Conservation (phyloP, 2,888 invertebrate species). For the Heliconius ethilla region DNA sequence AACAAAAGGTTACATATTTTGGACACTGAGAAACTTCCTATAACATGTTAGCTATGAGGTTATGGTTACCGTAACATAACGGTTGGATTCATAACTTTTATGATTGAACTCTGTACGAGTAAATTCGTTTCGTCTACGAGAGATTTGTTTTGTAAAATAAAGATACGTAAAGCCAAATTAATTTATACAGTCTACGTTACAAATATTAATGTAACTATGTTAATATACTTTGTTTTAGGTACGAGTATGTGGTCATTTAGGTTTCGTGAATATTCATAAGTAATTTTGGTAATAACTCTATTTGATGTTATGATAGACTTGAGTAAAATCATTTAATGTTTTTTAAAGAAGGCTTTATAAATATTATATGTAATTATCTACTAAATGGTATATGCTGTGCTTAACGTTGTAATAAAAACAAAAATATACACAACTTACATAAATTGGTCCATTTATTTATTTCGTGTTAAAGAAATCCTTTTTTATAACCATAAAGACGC, state of each 20-base stretch:
- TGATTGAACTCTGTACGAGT: constrained; percentile 51
- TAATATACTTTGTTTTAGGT: constrained; percentile 6
- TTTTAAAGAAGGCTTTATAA: not conserved
- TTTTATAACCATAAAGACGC: too few relatives aligned
- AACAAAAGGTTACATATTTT: constrained; percentile 47
- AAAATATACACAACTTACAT: not conserved
- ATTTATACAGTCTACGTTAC: constrained; percentile 25
- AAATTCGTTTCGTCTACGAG: constrained; percentile 42
- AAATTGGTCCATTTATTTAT: not conserved
- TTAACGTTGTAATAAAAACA: not conserved
- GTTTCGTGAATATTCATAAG: constrained; percentile 16
- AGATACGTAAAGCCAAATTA: constrained; percentile 26
- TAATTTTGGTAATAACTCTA: not conserved
- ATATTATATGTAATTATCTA: too few relatives aligned
- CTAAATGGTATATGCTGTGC: too few relatives aligned
- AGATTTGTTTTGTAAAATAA: constrained; percentile 38
- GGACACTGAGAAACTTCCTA: constrained; percentile 47
- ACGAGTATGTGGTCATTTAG: not conserved
- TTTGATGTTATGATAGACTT: not conserved
- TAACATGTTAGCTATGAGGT: constrained; percentile 39
- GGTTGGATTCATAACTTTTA: constrained; percentile 58
- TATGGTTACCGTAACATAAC: constrained; percentile 65
- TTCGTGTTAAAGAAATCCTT: not conserved
- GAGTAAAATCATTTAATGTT: not conserved
- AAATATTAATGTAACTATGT: constrained; percentile 6